These are phyloP conservation scores for Leiothrix lutea DNA, from an alignment of 2,113 vertebrate species.

Conservation along the genomic window DNA sequence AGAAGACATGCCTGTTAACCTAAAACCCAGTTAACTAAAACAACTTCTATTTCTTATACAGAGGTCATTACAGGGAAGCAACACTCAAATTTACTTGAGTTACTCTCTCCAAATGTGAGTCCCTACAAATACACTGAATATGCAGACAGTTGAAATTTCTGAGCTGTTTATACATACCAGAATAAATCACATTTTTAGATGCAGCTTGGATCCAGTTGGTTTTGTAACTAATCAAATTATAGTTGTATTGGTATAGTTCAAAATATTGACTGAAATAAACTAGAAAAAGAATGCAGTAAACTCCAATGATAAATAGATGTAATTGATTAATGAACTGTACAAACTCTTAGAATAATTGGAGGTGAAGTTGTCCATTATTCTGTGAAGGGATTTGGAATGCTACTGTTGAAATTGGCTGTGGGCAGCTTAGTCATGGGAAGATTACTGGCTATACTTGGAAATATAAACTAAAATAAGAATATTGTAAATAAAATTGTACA, in stretches of 20 bases:
- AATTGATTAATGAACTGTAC: background rate
- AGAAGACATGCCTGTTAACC: background rate
- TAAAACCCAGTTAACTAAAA: background rate
- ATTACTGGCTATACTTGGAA: background rate
- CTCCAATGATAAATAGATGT: background rate
- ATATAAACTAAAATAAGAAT: background rate
- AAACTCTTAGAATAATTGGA: background rate
- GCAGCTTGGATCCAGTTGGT: background rate
- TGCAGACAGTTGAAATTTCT: background rate
- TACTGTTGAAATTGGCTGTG: background rate
- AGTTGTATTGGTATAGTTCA: background rate
- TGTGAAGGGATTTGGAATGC: background rate
- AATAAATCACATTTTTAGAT: background rate
- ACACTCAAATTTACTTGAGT: background rate
- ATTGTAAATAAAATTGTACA: background rate
- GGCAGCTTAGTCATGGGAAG: background rate
- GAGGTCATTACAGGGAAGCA: background rate
- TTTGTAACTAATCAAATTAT: background rate
- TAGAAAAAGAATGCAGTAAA: background rate
- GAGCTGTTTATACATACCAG: background rate
- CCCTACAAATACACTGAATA: background rate
- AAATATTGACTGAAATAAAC: background rate
- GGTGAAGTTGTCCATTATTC: background rate
- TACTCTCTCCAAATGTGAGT: background rate
- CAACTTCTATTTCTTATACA: background rate